A percentile compares a stretch with the other conserved stretches of the same genome.
These are phyloP conservation scores for Peucedramus taeniatus DNA, from an alignment of 2,113 vertebrate genomes.

Conservation along the genomic window DNA sequence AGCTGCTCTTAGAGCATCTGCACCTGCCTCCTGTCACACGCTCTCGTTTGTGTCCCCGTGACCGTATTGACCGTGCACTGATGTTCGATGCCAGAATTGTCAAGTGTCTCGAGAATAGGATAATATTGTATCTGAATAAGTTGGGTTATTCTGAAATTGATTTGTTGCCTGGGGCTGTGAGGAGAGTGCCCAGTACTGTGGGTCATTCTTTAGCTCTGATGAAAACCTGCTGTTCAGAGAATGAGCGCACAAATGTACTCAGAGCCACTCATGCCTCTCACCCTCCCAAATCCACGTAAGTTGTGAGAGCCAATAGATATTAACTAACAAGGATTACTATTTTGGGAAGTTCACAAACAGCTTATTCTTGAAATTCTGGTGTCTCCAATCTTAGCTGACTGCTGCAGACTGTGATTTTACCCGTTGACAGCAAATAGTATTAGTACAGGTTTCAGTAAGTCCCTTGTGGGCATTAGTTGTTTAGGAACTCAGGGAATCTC, in stretches of 20 bases:
- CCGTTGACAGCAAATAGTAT: neutral
- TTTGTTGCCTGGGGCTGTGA: neutral
- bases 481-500: neutral
- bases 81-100: neutral
- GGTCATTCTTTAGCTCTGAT: neutral
- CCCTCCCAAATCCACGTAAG: fast-evolving
- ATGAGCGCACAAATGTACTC: neutral
- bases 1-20: neutral
- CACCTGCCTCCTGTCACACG: neutral
- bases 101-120: neutral
- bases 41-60: neutral
- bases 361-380: neutral
- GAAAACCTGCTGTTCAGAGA: neutral
- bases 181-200: neutral
- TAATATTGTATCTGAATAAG: neutral
- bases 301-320: neutral
- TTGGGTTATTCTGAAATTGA: neutral
- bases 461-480: neutral
- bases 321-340: neutral
- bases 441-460: neutral
- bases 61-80: fast-evolving
- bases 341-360: neutral
- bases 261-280: neutral
- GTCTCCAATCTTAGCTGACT: neutral
- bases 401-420: neutral